Base-by-base conservation (phyloP, 2,797 vertebrate genomes). In the Melanotaenia boesemani region DNA sequence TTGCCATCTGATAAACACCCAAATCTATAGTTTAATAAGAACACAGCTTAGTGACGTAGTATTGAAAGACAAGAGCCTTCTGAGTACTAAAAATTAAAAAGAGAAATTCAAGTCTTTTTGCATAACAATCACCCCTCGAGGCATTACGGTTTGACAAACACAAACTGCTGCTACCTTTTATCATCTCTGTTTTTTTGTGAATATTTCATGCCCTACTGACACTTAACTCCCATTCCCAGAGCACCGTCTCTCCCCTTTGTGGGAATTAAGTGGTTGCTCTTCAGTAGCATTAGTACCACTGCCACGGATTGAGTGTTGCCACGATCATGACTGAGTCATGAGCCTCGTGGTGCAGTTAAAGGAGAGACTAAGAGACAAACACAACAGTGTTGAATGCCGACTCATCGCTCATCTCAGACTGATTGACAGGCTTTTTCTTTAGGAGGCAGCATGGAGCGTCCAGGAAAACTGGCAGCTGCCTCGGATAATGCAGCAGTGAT, bases 131-230 rank as follows among this genome's bases (percentile, higher is more conserved):
- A 34, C 34, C 34, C 34, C 77, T 66, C 2, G 1, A 83, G 80
- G 72, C 74, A 44, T 60, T 41, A 28, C 5, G 50, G 67, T 59
- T 61, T 6, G 20, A 24, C 6, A 15, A 16, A 12, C 67, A n/a
- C 36, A 57, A 64, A 41, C 63, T 0, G 39, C 5, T 26, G 32
- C 44, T 62, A 74, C 76, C 26, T 72, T 26, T 70, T 58, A 60
- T 79, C 58, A 54, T 54, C 67, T 87, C 75, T 79, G 3, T 77
- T 81, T 79, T 70, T 81, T 34, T 13, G 75, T 63, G 50, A 90
- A 84, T 89, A 78, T 89, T 91, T 93, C 82, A 93, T 79, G 91
- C 90, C 86, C 76, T 30, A 75, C 80, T 80, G 76, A 77, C 83
- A 63, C 83, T 87, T 81, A 90, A 90, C 89, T 76, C 85, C 70